Conservation (phyloP, 2,113 vertebrate genomes). For the Struthio camelus region DNA sequence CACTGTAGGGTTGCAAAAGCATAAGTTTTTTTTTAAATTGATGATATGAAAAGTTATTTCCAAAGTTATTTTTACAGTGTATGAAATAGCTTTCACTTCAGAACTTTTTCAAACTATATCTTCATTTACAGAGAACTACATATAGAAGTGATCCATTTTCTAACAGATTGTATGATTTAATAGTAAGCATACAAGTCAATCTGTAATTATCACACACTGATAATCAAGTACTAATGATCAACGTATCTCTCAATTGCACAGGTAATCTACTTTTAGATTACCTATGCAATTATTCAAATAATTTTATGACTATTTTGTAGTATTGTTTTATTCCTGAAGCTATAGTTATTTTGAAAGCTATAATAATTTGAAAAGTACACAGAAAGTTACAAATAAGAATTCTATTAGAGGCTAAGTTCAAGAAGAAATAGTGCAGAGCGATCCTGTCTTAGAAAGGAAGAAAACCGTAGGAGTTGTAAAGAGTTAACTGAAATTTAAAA, state of each 20-base stretch:
- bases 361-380: not conserved
- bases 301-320: not conserved
- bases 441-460: not conserved
- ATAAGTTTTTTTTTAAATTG: not conserved
- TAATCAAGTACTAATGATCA: not conserved
- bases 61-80: not conserved
- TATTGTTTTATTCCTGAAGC: not conserved
- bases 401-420: not conserved
- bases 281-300: not conserved
- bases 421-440: not conserved
- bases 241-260: not conserved
- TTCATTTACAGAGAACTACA: not conserved
- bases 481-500: not conserved
- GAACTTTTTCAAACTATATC: not conserved
- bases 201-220: not conserved
- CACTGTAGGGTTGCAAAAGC: not conserved
- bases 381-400: not conserved
- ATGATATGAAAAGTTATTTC: not conserved
- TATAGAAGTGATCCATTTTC: not conserved
- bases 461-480: not conserved
- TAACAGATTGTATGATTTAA: not conserved
- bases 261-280: not conserved
- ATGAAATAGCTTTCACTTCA: not conserved
- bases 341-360: not conserved
- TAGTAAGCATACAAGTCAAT: not conserved